Base-by-base conservation (phyloP, 2,888 invertebrate genomes). In the Drosophila dives region DNA sequence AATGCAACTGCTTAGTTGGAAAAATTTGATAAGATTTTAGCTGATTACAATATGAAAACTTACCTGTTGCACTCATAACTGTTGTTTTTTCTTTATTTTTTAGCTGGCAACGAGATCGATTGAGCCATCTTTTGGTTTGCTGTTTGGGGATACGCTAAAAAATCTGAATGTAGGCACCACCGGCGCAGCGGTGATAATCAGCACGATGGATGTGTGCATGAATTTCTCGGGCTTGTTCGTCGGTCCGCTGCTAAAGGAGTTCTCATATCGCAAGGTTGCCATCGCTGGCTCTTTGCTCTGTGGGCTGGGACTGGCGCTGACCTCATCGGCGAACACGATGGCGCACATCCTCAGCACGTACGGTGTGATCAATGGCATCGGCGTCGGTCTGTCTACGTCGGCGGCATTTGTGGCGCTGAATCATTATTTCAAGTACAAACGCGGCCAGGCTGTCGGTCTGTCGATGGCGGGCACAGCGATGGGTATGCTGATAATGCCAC, bases 391-490 rank as follows among this genome's bases (percentile, higher is more conserved):
- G 38, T 96, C 96, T 0, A 95, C 96, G 20, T 95, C 97, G 17
- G 95, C 96, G 17, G 95, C 96, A 0, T 96, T 97, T 92, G 96
- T 97, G 12, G 96, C 97, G 0, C 93, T 97, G 3, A 97, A 96
- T 92, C 95, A 96, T 88, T 97, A 96, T 91, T 97, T 97, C 91
- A 94, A 95, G 20, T 95, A 95, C 91, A 95, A 95, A 91, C 95
- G 97, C 29, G 96, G 97, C 0, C 96, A 96, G 91, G 97, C 97
- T 0, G 96, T 97, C 10, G 97, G 97, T 0, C 93, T 96, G 32
- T 96, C 96, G 0, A 95, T 97, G 95, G 96, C 96, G 1, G 97
- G 97, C 0, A 96, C 96, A 0, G 96, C 96, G 6, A 94, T 97
- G 81, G 97, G 96, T 5, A 95, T 96, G 94, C 95, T 97, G 94